Percentiles rank a stretch among this genome's conserved stretches.
Evolutionary conservation across 2,888 invertebrate species (phyloP).

Genomic region (Argyresthia albistria): DNA sequence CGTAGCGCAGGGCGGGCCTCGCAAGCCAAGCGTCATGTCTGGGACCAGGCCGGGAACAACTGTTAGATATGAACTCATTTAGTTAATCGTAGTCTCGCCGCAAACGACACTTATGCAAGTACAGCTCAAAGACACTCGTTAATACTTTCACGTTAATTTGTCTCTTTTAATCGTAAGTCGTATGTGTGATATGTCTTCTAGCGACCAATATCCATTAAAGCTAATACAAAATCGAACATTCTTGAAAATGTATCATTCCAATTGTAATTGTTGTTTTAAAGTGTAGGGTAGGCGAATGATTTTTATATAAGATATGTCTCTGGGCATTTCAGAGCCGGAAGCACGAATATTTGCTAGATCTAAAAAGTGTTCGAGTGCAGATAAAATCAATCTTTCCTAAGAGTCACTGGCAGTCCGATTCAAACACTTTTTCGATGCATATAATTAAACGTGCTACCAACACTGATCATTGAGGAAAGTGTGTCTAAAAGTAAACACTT

Average conservation of each 20-base stretch:
- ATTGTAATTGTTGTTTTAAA: conserved; percentile 52
- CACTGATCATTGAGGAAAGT: too few species aligned
- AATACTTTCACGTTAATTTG: not conserved
- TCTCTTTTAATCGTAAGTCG: not conserved
- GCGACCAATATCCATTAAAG: not conserved
- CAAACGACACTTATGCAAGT: conserved; percentile 44
- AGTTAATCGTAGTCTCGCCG: conserved; percentile 48
- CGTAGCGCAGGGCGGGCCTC: not conserved
- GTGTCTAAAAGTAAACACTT: too few species aligned
- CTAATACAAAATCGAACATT: conserved; percentile 41
- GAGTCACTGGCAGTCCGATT: too few species aligned
- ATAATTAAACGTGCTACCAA: too few species aligned
- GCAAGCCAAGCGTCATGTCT: conserved; percentile 64
- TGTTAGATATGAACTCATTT: conserved; percentile 64
- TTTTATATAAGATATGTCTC: conserved; percentile 35
- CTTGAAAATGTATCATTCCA: conserved; percentile 70
- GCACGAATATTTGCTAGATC: too few species aligned
- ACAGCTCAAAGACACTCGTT: not conserved
- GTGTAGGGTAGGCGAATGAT: conserved; percentile 61
- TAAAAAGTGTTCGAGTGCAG: too few species aligned
- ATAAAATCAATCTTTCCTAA: too few species aligned
- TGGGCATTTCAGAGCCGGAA: not conserved
- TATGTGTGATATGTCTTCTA: not conserved
- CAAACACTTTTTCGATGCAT: too few species aligned
- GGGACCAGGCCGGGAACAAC: conserved; percentile 72